Base-by-base conservation (phyloP, 1,140 invertebrate species). In the Brachionus manjavacas region DNA sequence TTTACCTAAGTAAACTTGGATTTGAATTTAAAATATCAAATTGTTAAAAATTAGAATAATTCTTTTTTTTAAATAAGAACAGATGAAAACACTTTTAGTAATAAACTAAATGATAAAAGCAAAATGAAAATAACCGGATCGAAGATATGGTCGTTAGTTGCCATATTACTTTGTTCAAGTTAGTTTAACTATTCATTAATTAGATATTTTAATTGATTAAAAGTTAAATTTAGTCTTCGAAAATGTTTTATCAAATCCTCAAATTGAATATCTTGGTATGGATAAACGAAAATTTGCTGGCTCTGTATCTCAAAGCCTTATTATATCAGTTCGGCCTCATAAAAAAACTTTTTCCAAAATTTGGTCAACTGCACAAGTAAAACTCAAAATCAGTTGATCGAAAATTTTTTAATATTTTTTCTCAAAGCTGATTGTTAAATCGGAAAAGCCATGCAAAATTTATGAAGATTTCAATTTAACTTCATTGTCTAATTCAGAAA, bases 361-460 rank as follows among this genome's bases (percentile, higher is more conserved):
- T 43, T 76, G 72, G 72, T 76, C 72, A 12, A 49, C 72, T 25
- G 72, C 43, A 49, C 41, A 76, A 49, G 72, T 76, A 35, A 35
- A 31, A 31, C 35, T 68, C n/a, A 39, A 12, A 6, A 7, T 68
- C 16, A 74, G 14, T n/a, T 16, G 20, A n/a, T 39, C 6, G 3
- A 74, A 41, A 41, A 43, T 41, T 23, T 74, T 25, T 23, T n/a
- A n/a, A 12, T 20, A 43, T 41, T 14, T 41, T 20, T 74, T 16
- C n/a, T 76, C 3, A 49, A 41, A 76, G 72, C 9, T 76, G 3
- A 52, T 49, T 16, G 31, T 76, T 3, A 49, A 28, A 25, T 76
- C 72, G 25, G 20, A 76, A 46, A 76, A n/a, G n/a, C 7, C 41
- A 25, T 76, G 72, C 49, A 25, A 76, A 49, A 76, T 76, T 12